Percentiles rank a stretch among this genome's conserved stretches.
Evolutionary conservation across 2,888 invertebrate genomes (phyloP).

Genomic region (Leptodirus hochenwartii): DNA sequence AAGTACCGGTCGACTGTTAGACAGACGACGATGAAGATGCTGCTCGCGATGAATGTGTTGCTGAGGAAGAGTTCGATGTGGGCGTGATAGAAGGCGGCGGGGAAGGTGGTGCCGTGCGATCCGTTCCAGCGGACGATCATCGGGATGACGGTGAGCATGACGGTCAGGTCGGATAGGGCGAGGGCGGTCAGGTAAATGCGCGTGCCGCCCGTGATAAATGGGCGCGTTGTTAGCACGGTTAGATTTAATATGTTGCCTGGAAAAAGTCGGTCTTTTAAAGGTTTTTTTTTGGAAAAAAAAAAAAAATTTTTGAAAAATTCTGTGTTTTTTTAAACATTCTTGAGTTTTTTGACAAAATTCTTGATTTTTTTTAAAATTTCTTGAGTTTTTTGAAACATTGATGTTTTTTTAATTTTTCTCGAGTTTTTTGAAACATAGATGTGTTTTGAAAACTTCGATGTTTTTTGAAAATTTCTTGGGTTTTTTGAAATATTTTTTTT

Average conservation of each 20-base stretch:
- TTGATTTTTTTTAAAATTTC: too few relatives aligned
- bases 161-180: constrained; percentile 13
- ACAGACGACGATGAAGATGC: constrained; percentile 14
- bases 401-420: too few relatives aligned
- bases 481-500: too few relatives aligned
- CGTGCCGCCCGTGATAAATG: constrained; percentile 13
- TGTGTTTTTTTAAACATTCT: too few relatives aligned
- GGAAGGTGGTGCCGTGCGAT: constrained; percentile 9
- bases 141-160: constrained; percentile 13
- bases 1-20: constrained; percentile 14
- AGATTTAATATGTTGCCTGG: constrained; percentile 14
- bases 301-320: too few relatives aligned
- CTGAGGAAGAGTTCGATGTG: constrained; percentile 13
- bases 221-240: constrained; percentile 12
- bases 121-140: constrained; percentile 13
- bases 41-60: constrained; percentile 13
- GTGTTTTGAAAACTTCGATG: too few relatives aligned
- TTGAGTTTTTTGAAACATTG: too few relatives aligned
- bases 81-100: constrained; percentile 13
- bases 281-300: too few relatives aligned
- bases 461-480: too few relatives aligned
- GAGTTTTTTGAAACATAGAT: too few relatives aligned
- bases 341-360: too few relatives aligned
- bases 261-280: too few relatives aligned
- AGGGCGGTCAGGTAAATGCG: constrained; percentile 13